Conservation (phyloP, 1,140 invertebrate species). For the Drosophila prosaltans region DNA sequence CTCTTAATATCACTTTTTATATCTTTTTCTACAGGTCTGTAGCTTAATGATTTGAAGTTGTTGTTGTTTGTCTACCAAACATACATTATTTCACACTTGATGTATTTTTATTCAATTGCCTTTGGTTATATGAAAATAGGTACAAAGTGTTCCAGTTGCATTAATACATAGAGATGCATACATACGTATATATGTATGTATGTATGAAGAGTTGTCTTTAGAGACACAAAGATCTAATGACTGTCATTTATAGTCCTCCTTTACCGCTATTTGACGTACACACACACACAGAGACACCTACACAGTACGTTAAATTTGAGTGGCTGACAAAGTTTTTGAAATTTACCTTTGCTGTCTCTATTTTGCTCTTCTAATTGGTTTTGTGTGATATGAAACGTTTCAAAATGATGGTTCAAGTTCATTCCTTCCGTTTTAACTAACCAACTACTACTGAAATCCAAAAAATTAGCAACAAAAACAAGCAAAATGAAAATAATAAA, state of each 20-base stretch:
- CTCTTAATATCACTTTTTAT: too few relatives aligned
- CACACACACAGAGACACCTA: too few relatives aligned
- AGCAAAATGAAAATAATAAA: not conserved
- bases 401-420: not conserved
- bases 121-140: constrained; percentile 35
- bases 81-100: constrained; percentile 40
- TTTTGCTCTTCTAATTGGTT: constrained; percentile 39
- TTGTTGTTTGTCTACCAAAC: constrained; percentile 19
- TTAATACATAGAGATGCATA: not conserved
- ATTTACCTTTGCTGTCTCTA: constrained; percentile 17
- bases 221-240: constrained; percentile 11
- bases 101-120: constrained; percentile 40
- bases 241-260: not conserved
- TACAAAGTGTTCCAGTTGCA: constrained; percentile 33
- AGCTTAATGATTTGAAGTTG: not conserved
- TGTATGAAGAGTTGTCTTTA: not conserved
- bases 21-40: too few relatives aligned
- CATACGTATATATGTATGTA: not conserved
- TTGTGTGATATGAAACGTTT: constrained; percentile 50
- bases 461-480: constrained; percentile 18
- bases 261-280: not conserved
- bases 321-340: constrained; percentile 48
- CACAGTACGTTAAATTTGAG: constrained; percentile 57
- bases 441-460: constrained; percentile 21
- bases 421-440: not conserved